Conservation (phyloP, 2,888 invertebrate species). For the Drosophila algonquin region DNA sequence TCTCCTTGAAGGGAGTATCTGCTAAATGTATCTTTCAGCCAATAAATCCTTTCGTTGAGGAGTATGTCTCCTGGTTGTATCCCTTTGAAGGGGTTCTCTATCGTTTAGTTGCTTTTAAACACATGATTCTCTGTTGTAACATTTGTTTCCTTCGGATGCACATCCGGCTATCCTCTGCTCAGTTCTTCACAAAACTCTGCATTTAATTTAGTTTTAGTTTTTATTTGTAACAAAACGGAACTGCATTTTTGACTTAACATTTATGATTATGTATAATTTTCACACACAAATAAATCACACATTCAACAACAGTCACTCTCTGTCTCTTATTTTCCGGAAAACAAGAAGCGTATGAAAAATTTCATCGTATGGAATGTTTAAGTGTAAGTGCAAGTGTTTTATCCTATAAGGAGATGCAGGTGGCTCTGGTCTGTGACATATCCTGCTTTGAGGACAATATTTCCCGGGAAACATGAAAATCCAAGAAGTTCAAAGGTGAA, state of each 20-base stretch:
- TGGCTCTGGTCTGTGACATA: slow-evolving; percentile 46
- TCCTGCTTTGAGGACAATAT: slow-evolving; percentile 61
- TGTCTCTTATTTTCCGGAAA: slow-evolving; percentile 32
- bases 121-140: slow-evolving; percentile 69
- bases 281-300: slow-evolving; percentile 56
- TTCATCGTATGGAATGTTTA: slow-evolving; percentile 24
- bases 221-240: slow-evolving; percentile 39
- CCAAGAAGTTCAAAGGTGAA: slow-evolving; percentile 35
- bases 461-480: slow-evolving; percentile 17
- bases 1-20: background rate
- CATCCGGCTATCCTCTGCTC: slow-evolving; percentile 30
- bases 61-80: background rate
- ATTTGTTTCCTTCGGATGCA: slow-evolving; percentile 68
- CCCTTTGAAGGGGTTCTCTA: background rate
- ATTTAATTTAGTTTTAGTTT: slow-evolving; percentile 53
- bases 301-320: slow-evolving; percentile 6
- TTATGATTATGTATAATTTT: slow-evolving; percentile 46
- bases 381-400: slow-evolving; percentile 6
- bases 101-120: slow-evolving; percentile 22
- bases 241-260: slow-evolving; percentile 57
- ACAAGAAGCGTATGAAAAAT: slow-evolving; percentile 69
- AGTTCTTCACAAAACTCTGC: slow-evolving; percentile 33
- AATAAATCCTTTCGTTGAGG: background rate
- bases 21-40: background rate
- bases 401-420: slow-evolving; percentile 18